Base-by-base conservation (phyloP, 92 coral and sea anemone genomes). In the Siderastrea radians region DNA sequence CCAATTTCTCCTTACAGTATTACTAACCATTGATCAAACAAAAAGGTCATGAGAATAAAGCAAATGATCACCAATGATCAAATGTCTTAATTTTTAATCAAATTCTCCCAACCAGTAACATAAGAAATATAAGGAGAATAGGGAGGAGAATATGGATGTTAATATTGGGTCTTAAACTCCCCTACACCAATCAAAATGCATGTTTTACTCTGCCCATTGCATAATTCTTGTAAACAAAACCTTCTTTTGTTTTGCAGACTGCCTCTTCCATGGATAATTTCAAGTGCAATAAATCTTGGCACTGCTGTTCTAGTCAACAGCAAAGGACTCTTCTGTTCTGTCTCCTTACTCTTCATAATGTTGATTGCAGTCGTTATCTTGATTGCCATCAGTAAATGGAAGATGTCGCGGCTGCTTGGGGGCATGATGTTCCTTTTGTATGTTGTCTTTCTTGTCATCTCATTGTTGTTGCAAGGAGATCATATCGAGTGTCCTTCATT, bases 221-320 rank as follows among this genome's bases (percentile, higher is more conserved):
- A 2, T 15, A 16, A 7, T 61, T 5, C 4, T 7, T 19, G 11
- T 47, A 44, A 26, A 68, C 3, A 43, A 10, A 2, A 2, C 12
- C 12, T 64, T 43, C 48, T 49, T 49, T 69, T 64, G 60, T 16
- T 52, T 74, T 73, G 49, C 79, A 97, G 99, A 46, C 94, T 97
- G 43, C 99, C 99, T 7, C 80, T 97, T 8, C 99, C 99, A 0
- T 97, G 99, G 99, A 60, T 97, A 49, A 80, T 93, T 3, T 89
- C 59, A 75, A 93, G 96, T 83, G 94, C 91, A 9, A 43, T 92
- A 9, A 46, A 94, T 77, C 53, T 62, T 16, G 98, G 95, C 11
- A 67, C 14, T 14, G 88, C 96, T 17, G 90, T 88, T 55, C 61
- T 54, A 38, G 99, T 97, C 15, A 92, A 70, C 50, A 95, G 95